Percentiles rank a stretch among this genome's conserved stretches.
Conservation (phyloP, 2,888 invertebrate species). For the Neelides folsomi region DNA sequence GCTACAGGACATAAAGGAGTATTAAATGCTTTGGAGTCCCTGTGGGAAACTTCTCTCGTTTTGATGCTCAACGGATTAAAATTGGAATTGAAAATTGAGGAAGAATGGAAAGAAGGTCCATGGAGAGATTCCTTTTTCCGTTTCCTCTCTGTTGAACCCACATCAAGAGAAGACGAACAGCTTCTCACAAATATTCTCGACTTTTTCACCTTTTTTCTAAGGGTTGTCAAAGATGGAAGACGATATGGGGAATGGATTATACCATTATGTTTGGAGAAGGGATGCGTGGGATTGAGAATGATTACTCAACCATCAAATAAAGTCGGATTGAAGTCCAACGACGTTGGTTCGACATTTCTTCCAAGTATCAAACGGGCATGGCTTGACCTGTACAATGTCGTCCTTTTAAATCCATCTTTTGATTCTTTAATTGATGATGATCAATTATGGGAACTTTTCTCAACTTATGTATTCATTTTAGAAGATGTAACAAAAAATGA, state of each 20-base stretch:
- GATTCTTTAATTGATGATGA: background rate
- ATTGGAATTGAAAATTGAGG: background rate
- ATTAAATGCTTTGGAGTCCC: constrained; percentile 43
- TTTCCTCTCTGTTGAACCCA: constrained; percentile 51
- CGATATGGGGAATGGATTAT: constrained; percentile 20
- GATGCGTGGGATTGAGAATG: constrained; percentile 17
- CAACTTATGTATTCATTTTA: constrained; percentile 14
- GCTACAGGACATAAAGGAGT: constrained; percentile 50
- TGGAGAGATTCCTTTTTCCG: constrained; percentile 51
- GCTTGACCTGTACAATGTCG: constrained; percentile 20
- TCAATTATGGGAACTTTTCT: constrained; percentile 19
- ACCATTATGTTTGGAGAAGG: constrained; percentile 21
- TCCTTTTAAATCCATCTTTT: constrained; percentile 9
- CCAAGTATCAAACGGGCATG: constrained; percentile 15
- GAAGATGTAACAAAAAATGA: constrained; percentile 13
- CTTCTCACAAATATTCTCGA: constrained; percentile 44
- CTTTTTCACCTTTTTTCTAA: constrained; percentile 17
- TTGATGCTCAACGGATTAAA: constrained; percentile 41
- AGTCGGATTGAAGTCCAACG: constrained; percentile 10
- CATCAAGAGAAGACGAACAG: constrained; percentile 49
- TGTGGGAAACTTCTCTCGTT: constrained; percentile 25
- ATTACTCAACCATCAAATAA: constrained; percentile 11
- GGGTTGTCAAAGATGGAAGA: constrained; percentile 10
- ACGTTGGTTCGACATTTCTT: constrained; percentile 13
- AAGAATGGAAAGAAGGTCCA: constrained; percentile 34